Base-by-base conservation (phyloP, 2,113 vertebrate genomes). In the Hippocampus barbouri region DNA sequence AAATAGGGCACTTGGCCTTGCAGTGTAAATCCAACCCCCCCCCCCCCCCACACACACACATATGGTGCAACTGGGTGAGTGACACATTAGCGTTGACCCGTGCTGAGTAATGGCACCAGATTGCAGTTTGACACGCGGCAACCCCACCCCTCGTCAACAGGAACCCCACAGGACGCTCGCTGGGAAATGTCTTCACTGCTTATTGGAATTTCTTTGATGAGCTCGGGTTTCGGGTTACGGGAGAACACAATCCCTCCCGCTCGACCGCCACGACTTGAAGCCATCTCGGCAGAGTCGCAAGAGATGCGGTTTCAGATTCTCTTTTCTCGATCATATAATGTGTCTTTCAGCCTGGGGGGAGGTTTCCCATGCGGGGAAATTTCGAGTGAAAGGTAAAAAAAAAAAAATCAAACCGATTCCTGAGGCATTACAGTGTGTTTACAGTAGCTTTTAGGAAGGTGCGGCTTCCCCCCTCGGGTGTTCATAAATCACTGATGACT, bases 401-500 rank as follows among this genome's bases (percentile, higher is more conserved):
- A 64, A 63, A 43, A 23, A 12, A 23, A 43, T 84, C 82, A 85
- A 90, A 89, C 80, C 74, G 75, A 89, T 78, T 86, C 85, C 82
- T 75, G 73, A 82, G 74, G 82, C 81, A 82, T 89, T 87, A 67
- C 51, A 45, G 57, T 68, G 84, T 85, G 81, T 89, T 89, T 89
- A 84, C 78, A 85, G 87, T 87, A 89, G 86, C 83, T 71, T 67
- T 82, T 73, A 66, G 79, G 82, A 80, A 20, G 40, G 25, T 54
- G 54, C 67, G 73, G 70, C 72, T 71, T 76, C 73, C 70, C 53
- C 72, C 74, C 79, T 81, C 79, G 34, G 81, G 88, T 79, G 64
- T 80, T 79, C 88, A 92, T 91, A 89, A 92, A 91, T 92, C 87
- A 90, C 87, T 76, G 81, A 90, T 88, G 21, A 74, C 80, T 88